phyloP scores from a whole-genome alignment of 1,140 invertebrate species.

The Drosophila tropicalis region DNA sequence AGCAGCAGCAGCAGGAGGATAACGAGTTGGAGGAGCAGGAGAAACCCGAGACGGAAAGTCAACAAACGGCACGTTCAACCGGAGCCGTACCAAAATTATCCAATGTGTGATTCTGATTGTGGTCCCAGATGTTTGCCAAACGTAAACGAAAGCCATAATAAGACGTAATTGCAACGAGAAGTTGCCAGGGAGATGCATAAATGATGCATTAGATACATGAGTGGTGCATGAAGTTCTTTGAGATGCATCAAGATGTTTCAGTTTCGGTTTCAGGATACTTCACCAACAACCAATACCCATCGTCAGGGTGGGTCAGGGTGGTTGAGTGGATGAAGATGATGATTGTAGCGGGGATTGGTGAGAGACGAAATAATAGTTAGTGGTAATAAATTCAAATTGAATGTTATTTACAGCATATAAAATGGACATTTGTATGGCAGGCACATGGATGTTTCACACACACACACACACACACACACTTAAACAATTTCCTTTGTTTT shows the following conservation, averaged over 20 bases:
- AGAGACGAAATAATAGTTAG: neutral
- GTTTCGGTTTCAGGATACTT: constrained; percentile 63
- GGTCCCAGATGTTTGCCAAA: constrained; percentile 72
- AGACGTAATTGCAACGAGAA: too few relatives aligned
- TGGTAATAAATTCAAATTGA: neutral
- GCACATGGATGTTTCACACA: constrained; percentile 27
- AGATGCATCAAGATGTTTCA: constrained; percentile 40
- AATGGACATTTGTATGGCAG: constrained; percentile 37
- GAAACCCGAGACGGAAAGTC: neutral
- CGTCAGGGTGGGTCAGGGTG: too few relatives aligned
- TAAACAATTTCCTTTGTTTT: constrained; percentile 9
- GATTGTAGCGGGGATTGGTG: neutral
- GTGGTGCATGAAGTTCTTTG: neutral
- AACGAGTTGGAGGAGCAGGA: neutral
- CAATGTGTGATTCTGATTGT: constrained; percentile 74
- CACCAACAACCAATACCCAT: neutral
- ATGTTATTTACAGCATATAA: neutral
- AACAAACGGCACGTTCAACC: constrained; percentile 36
- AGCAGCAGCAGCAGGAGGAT: constrained; percentile 10
- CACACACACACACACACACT: too few relatives aligned
- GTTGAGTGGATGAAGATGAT: too few relatives aligned
- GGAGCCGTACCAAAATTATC: constrained; percentile 59
- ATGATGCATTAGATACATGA: constrained; percentile 20
- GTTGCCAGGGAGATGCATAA: neutral
- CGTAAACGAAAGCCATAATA: constrained; percentile 57